Percentiles rank a stretch among this genome's conserved stretches.
phyloP scores from a whole-genome alignment of 2,113 vertebrate genomes.

The Burhinus oedicnemus region DNA sequence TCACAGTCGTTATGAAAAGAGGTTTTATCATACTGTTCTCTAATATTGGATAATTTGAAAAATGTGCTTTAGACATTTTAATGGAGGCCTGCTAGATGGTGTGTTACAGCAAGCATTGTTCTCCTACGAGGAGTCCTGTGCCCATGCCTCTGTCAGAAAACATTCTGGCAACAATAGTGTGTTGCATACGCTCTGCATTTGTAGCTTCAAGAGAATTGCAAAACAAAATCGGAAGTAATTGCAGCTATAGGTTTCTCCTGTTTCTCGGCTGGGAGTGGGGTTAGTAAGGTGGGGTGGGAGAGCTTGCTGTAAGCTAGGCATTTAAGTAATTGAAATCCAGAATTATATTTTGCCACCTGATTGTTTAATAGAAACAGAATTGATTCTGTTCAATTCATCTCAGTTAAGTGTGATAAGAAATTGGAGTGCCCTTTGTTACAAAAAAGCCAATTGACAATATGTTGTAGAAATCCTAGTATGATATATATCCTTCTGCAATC shows the following conservation, averaged over 20 bases:
- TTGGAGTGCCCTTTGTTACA: constrained; percentile 1
- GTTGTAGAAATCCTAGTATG: constrained; percentile 33
- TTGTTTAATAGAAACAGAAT: constrained; percentile 40
- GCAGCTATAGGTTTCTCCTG: neutral
- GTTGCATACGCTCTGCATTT: neutral
- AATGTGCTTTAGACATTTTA: neutral
- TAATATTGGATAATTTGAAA: neutral
- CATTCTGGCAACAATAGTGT: accelerated
- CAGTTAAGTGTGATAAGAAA: constrained; percentile 28
- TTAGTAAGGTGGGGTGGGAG: neutral
- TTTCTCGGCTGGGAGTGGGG: neutral
- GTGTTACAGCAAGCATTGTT: neutral
- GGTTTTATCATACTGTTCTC: neutral
- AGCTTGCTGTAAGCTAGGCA: neutral
- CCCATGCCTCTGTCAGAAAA: neutral
- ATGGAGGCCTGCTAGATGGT: neutral
- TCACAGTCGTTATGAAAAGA: neutral
- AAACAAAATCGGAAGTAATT: neutral
- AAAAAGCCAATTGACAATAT: constrained; percentile 34
- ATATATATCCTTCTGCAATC: constrained; percentile 32
- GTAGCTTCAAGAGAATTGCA: neutral
- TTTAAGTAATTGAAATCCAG: constrained; percentile 49
- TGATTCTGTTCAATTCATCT: constrained; percentile 42
- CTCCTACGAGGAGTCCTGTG: neutral
- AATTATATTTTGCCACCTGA: neutral